phyloP scores from a whole-genome alignment of 2,888 invertebrate genomes.

The Creontiades dilutus region DNA sequence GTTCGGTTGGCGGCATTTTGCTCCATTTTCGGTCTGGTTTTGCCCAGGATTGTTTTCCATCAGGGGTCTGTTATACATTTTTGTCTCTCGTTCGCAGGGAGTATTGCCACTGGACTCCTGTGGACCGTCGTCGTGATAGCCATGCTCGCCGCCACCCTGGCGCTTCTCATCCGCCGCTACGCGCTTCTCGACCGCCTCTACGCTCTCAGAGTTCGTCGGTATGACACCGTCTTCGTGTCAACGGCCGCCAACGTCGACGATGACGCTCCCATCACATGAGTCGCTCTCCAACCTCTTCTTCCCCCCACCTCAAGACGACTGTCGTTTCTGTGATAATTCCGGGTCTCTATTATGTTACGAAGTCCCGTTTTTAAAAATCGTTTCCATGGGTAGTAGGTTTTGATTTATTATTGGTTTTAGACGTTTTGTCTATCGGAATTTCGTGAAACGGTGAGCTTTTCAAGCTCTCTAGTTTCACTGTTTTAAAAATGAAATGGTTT shows the following conservation, averaged over 20 bases:
- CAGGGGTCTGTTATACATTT: too few species aligned
- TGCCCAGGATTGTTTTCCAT: too few species aligned
- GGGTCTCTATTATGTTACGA: conserved; percentile 40
- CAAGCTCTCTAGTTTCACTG: not conserved
- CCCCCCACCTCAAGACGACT: conserved; percentile 63
- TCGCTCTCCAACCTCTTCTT: conserved; percentile 48
- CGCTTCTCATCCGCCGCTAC: conserved; percentile 59
- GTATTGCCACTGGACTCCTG: conserved; percentile 30
- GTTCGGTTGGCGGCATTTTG: too few species aligned
- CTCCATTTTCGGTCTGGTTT: too few species aligned
- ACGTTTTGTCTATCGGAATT: not conserved
- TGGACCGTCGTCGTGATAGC: conserved; percentile 45
- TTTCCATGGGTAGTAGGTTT: conserved; percentile 4
- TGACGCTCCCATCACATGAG: conserved; percentile 70
- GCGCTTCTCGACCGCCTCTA: conserved; percentile 60
- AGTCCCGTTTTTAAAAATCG: not conserved
- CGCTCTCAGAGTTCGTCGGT: conserved; percentile 64
- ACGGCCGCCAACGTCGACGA: conserved; percentile 67
- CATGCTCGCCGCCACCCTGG: conserved; percentile 42
- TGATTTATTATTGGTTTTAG: not conserved
- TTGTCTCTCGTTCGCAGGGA: not conserved
- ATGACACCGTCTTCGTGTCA: conserved; percentile 67
- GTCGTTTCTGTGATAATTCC: conserved; percentile 70
- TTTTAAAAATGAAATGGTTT: not conserved
- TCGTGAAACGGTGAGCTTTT: not conserved